Percentiles rank a stretch among this genome's conserved stretches.
Conservation (phyloP, 2,113 vertebrate genomes). For the Polyodon spathula region DNA sequence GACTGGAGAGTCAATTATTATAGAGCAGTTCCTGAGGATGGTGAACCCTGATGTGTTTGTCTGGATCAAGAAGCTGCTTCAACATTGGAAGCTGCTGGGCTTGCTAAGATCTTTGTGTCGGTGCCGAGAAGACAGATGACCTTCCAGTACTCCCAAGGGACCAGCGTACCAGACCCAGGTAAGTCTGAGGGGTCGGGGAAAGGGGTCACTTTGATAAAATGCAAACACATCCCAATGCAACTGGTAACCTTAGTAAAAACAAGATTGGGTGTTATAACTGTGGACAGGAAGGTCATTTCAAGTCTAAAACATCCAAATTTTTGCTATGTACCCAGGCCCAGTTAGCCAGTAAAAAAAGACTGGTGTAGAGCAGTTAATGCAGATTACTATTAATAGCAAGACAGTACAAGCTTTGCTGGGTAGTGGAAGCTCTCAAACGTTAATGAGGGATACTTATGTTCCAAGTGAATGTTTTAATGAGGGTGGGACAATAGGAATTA, state of each 20-base stretch:
- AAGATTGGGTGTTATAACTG: conserved; percentile 16
- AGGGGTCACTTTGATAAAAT: neutral
- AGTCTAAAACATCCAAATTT: neutral
- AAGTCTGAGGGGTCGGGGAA: conserved; percentile 1
- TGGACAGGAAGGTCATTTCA: conserved; percentile 6
- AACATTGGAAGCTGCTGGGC: neutral
- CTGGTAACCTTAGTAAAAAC: no score
- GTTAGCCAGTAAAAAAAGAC: neutral
- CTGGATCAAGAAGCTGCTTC: conserved; percentile 4
- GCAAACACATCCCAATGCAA: neutral
- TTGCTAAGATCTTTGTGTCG: conserved; percentile 6
- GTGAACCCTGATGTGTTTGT: conserved; percentile 5
- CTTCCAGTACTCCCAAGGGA: neutral
- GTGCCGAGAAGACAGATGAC: neutral
- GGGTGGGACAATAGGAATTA: neutral
- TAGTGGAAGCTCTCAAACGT: conserved; percentile 7
- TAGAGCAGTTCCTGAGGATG: conserved; percentile 16
- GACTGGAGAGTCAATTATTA: neutral
- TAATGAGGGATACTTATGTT: neutral
- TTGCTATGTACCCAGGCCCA: neutral
- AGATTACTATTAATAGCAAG: no score
- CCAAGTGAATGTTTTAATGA: neutral
- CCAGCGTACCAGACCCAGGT: neutral
- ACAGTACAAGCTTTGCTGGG: conserved; percentile 5
- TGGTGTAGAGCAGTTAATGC: no score